Evolutionary conservation across 2,113 vertebrate species (phyloP).

Genomic region (Ifrita kowaldi): DNA sequence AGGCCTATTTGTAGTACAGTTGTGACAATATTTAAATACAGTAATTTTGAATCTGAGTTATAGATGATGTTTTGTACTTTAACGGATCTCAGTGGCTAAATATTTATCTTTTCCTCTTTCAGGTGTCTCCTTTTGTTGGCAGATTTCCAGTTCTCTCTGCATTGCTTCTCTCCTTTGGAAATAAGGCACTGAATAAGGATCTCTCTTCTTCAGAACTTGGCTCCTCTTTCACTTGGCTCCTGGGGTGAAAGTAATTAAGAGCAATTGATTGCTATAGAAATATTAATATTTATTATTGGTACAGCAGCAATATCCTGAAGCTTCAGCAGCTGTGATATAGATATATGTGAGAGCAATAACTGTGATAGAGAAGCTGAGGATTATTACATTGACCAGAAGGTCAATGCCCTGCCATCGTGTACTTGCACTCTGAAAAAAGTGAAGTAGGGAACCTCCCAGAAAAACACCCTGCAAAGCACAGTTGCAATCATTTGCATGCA

Average conservation of each 20-base stretch:
- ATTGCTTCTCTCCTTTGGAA: background rate
- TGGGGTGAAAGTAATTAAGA: slow-evolving; percentile 42
- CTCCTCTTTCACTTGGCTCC: slow-evolving; percentile 18
- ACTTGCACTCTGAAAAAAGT: background rate
- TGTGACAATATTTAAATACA: slow-evolving; percentile 46
- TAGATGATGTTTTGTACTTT: slow-evolving; percentile 46
- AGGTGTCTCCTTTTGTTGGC: slow-evolving; percentile 12
- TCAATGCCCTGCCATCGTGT: background rate
- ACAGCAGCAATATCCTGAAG: background rate
- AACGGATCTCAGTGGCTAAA: slow-evolving; percentile 19
- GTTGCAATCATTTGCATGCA: background rate
- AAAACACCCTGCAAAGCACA: background rate
- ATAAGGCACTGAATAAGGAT: background rate
- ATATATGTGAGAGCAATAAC: background rate
- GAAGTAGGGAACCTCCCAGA: background rate
- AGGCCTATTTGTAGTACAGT: background rate
- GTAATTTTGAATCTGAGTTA: slow-evolving; percentile 43
- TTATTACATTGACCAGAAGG: background rate
- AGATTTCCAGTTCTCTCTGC: slow-evolving; percentile 2
- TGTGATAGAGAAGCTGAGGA: background rate
- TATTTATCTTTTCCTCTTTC: slow-evolving; percentile 36
- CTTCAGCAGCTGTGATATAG: background rate
- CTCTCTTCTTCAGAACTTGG: background rate
- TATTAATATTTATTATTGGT: slow-evolving; percentile 53
- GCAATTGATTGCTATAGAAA: slow-evolving; percentile 39